Base-by-base conservation (phyloP, 2,113 vertebrate genomes). In the Pangasianodon gigas region DNA sequence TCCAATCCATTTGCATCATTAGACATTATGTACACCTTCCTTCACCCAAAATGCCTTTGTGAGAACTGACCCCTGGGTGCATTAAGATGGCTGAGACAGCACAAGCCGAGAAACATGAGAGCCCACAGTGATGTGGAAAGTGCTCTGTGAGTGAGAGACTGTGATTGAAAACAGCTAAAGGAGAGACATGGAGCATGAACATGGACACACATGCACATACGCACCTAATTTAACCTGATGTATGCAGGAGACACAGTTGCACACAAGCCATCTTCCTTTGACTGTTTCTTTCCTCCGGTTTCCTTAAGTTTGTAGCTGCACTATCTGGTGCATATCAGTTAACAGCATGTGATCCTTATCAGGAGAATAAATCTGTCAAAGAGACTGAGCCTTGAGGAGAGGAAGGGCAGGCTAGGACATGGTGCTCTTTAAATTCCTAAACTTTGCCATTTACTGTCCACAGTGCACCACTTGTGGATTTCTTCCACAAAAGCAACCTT, bases 1-100 rank as follows among this genome's bases (percentile, higher is more conserved):
- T 89, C 90, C 88, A 81, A 90, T 89, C 89, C 91, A 88, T 90
- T 90, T 89, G 85, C 90, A 90, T 92, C 91, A 89, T 92, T 91
- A 91, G 88, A 90, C 91, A 91, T 91, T 91, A 90, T 92, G 90
- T 89, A 88, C 88, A 56, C 84, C 90, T 89, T 91, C 90, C 90
- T 89, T 92, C 85, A 87, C 89, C 85, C 84, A 90, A 90, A 86
- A 90, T 86, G 89, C 75, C 89, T 87, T 90, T 87, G 84, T 81
- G 89, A 90, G 75, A 90, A 87, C 85, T 86, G 85, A 92, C 90
- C 91, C 88, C 77, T 87, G 90, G 90, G 88, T 83, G 46, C 87
- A 91, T 92, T 91, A 92, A 75, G 65, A 88, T 54, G 88, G 88
- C 91, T 88, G 88, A 92, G 90, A 37, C 91, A 92, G 88, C 91